These are phyloP conservation scores for Spinibarbus caldwelli DNA, from an alignment of 2,797 vertebrate species.

Conservation along the genomic window DNA sequence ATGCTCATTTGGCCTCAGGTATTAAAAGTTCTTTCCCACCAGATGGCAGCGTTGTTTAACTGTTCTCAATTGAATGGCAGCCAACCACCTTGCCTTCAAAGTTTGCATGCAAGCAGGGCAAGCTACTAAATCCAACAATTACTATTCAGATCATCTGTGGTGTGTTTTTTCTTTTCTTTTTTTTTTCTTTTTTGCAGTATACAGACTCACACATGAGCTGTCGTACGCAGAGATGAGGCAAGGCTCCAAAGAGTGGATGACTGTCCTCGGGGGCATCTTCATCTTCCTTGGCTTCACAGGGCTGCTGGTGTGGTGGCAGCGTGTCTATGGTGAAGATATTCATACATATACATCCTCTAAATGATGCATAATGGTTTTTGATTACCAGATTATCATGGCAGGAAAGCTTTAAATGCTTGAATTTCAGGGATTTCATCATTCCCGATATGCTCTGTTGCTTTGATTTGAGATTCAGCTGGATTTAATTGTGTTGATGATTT, in stretches of 20 bases:
- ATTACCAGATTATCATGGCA: not conserved
- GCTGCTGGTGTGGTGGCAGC: conserved; percentile 78
- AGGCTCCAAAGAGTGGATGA: conserved; percentile 77
- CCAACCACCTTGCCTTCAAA: not conserved
- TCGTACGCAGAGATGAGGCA: conserved; percentile 68
- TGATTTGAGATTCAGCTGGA: conserved; percentile 23
- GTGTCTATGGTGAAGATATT: conserved; percentile 65
- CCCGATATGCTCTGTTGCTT: not conserved
- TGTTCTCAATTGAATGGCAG: not conserved
- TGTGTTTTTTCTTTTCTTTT: not conserved
- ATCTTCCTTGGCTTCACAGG: conserved; percentile 75
- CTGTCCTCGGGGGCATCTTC: conserved; percentile 70
- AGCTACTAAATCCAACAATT: not conserved
- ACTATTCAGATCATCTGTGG: not conserved
- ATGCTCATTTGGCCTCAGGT: not conserved
- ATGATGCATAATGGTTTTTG: not conserved
- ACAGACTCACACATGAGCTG: conserved; percentile 65
- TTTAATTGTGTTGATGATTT: conserved; percentile 29
- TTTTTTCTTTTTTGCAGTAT: conserved; percentile 69
- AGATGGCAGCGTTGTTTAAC: conserved; percentile 44
- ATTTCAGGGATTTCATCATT: conserved; percentile 30
- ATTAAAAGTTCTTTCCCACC: not conserved
- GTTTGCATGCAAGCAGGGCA: not conserved
- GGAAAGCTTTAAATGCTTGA: not conserved
- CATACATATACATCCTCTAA: not conserved